A percentile compares a stretch with the other conserved stretches of the same genome.
Conservation (phyloP, 2,113 vertebrate species). For the Oryzias javanicus region DNA sequence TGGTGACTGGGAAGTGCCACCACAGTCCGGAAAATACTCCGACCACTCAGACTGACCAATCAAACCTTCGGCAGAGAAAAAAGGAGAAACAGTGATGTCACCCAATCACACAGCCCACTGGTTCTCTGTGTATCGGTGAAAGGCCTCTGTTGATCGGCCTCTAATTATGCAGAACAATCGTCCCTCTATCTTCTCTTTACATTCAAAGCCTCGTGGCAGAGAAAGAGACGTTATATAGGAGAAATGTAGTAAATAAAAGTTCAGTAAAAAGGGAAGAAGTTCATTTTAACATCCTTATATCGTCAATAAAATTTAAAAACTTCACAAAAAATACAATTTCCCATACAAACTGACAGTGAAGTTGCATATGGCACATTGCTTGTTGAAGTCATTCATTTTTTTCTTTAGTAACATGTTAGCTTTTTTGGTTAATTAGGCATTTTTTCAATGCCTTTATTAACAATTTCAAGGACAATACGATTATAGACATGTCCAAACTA, state of each 20-base stretch:
- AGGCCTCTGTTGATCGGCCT: conserved; percentile 42
- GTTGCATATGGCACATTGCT: too few relatives aligned
- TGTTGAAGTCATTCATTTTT: too few relatives aligned
- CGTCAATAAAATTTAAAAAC: too few relatives aligned
- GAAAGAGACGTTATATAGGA: background rate
- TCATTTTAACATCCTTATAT: too few relatives aligned
- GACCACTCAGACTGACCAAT: conserved; percentile 85
- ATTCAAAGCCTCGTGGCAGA: conserved; percentile 2
- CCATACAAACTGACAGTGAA: too few relatives aligned
- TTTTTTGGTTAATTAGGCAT: too few relatives aligned
- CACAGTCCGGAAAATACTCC: conserved; percentile 79
- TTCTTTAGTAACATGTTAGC: too few relatives aligned
- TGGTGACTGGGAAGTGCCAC: conserved; percentile 84
- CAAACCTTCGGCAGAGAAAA: conserved; percentile 68
- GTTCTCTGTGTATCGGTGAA: conserved; percentile 24
- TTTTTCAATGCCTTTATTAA: too few relatives aligned
- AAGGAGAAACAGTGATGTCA: conserved; percentile 38
- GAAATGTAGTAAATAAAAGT: background rate
- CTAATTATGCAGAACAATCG: conserved; percentile 42
- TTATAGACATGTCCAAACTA: too few relatives aligned
- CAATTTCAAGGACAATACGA: too few relatives aligned
- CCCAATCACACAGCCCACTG: conserved; percentile 52
- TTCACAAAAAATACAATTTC: too few relatives aligned
- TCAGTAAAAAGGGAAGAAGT: too few relatives aligned
- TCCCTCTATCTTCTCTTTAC: conserved; percentile 2